Evolutionary conservation across 2,113 vertebrate species (phyloP).

Genomic region (Nesospiza acunhae): DNA sequence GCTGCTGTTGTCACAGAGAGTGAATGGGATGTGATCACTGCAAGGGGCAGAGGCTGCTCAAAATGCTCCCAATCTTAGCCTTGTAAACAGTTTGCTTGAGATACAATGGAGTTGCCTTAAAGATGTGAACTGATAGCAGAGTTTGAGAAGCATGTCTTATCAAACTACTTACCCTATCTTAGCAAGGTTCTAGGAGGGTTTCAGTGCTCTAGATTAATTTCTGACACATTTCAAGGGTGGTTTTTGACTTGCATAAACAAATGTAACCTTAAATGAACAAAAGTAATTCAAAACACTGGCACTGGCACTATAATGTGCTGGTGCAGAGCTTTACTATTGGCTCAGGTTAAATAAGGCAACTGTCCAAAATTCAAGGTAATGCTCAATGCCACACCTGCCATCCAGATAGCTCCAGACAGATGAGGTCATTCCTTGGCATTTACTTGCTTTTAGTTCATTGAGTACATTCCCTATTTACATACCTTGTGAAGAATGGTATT

Average conservation of each 20-base stretch:
- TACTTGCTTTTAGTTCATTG: background rate
- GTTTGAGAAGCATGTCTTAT: background rate
- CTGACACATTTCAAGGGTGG: background rate
- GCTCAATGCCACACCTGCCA: background rate
- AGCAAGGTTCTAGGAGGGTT: background rate
- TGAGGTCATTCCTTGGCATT: constrained; percentile 24
- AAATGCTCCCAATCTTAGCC: background rate
- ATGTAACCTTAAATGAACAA: background rate
- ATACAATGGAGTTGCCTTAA: background rate
- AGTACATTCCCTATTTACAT: background rate
- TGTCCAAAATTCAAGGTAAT: background rate
- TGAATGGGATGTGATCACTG: background rate
- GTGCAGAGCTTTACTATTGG: background rate
- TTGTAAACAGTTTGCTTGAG: background rate
- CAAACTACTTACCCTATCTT: background rate
- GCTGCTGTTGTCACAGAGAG: background rate
- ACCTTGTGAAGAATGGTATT: background rate
- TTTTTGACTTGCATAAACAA: background rate
- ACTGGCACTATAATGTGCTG: background rate
- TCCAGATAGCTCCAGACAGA: background rate
- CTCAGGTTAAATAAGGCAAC: background rate
- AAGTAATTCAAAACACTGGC: background rate
- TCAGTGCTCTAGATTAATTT: background rate
- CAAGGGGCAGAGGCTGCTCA: background rate
- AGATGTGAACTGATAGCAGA: background rate